Conservation (phyloP, 2,888 invertebrate species). For the Odontomyia ornata region DNA sequence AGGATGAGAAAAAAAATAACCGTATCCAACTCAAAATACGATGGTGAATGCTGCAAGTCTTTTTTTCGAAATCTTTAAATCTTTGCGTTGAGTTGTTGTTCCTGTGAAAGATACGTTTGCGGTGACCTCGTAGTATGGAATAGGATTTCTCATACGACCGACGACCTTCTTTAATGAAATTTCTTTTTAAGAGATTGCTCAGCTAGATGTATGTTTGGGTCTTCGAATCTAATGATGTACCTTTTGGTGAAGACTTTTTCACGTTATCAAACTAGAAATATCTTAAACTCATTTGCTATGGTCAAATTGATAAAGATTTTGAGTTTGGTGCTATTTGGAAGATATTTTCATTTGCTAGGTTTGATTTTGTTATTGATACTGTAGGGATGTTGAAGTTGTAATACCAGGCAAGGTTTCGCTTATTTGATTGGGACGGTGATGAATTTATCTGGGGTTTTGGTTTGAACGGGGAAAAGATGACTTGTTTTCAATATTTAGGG, state of each 20-base stretch:
- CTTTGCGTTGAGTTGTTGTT: neutral
- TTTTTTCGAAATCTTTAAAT: neutral
- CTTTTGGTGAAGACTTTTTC: neutral
- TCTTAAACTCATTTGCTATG: slow-evolving; percentile 54
- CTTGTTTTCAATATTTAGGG: too few species aligned
- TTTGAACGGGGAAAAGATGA: too few species aligned
- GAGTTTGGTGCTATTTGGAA: too few species aligned
- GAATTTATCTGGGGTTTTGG: too few species aligned
- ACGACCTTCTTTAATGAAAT: neutral
- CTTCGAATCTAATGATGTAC: neutral
- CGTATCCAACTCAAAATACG: neutral
- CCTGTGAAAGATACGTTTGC: neutral
- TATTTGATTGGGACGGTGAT: too few species aligned
- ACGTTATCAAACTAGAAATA: slow-evolving; percentile 52
- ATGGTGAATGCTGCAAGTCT: neutral
- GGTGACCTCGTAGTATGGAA: neutral
- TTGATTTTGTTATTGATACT: too few species aligned
- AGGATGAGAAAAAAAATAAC: neutral
- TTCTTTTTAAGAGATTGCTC: neutral
- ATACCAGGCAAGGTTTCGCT: too few species aligned
- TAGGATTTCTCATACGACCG: neutral
- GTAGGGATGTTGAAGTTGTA: too few species aligned
- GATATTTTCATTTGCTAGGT: too few species aligned
- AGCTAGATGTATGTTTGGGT: neutral
- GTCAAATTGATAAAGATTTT: slow-evolving; percentile 52